Conservation (phyloP, 2,797 vertebrate species). For the Passerculus sandwichensis region DNA sequence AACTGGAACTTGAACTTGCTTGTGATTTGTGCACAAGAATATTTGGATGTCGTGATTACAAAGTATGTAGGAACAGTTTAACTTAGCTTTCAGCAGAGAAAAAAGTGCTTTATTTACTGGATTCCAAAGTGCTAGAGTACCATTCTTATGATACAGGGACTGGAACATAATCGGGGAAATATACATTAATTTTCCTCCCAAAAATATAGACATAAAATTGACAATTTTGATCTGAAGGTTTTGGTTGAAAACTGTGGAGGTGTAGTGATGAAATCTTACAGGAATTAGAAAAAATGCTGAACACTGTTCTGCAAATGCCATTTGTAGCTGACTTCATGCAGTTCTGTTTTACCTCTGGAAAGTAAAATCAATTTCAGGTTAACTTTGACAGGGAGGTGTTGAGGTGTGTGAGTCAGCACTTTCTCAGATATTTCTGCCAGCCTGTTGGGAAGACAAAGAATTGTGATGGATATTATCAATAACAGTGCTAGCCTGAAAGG, state of each 20-base stretch:
- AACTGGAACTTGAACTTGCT: not conserved
- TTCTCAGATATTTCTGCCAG: slow-evolving; percentile 4
- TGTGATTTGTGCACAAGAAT: not conserved
- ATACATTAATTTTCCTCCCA: not conserved
- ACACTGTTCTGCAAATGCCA: not conserved
- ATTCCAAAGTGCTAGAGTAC: not conserved
- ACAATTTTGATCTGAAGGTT: not conserved
- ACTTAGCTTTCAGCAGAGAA: not conserved
- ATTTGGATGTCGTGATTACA: not conserved
- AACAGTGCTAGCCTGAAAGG: not conserved
- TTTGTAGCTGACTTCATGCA: slow-evolving; percentile 31
- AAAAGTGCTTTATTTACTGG: not conserved
- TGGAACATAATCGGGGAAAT: not conserved
- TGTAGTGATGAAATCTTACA: not conserved
- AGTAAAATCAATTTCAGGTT: slow-evolving; percentile 51
- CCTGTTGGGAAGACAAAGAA: slow-evolving; percentile 16
- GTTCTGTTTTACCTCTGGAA: slow-evolving; percentile 27
- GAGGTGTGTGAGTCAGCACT: not conserved
- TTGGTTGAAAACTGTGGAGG: not conserved
- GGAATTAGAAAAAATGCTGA: not conserved
- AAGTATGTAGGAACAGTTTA: not conserved
- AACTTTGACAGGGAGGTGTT: slow-evolving; percentile 34
- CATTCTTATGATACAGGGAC: not conserved
- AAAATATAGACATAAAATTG: not conserved
- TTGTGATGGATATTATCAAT: slow-evolving; percentile 54